Conservation (phyloP, 2,113 vertebrate genomes). For the Onychostruthus taczanowskii region DNA sequence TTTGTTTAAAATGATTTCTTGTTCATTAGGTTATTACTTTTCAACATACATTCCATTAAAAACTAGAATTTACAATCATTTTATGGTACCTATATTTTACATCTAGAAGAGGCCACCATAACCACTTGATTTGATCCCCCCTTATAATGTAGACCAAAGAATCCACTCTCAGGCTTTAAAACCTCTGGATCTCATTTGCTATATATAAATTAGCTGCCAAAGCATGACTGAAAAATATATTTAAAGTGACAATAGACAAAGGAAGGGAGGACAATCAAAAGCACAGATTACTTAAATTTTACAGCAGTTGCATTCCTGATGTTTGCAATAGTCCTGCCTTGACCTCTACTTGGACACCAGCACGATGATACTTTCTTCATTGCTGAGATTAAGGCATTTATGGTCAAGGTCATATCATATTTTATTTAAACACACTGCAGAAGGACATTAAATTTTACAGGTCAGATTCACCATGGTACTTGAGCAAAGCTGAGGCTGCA, state of each 20-base stretch:
- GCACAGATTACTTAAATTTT: not conserved
- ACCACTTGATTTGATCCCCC: not conserved
- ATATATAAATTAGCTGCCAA: not conserved
- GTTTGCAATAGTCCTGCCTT: not conserved
- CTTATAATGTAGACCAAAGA: not conserved
- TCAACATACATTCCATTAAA: not conserved
- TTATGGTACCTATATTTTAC: not conserved
- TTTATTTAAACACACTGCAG: slow-evolving; percentile 28
- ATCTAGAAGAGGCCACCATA: not conserved
- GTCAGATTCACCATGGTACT: not conserved
- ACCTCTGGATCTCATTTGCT: not conserved
- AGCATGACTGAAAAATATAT: not conserved
- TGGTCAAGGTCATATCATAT: not conserved
- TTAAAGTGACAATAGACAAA: not conserved
- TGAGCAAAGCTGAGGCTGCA: not conserved
- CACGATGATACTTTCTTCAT: not conserved
- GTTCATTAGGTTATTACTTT: not conserved
- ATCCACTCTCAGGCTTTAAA: not conserved
- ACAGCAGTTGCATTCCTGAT: not conserved
- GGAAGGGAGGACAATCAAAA: not conserved
- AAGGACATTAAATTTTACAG: not conserved
- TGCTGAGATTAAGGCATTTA: not conserved
- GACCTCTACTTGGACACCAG: not conserved
- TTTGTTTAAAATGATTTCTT: not conserved
- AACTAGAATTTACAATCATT: not conserved